Evolutionary conservation across 2,113 vertebrate genomes (phyloP), one percentile per base, ranked within the genome.

Genomic region (Calidris pygmaea): DNA sequence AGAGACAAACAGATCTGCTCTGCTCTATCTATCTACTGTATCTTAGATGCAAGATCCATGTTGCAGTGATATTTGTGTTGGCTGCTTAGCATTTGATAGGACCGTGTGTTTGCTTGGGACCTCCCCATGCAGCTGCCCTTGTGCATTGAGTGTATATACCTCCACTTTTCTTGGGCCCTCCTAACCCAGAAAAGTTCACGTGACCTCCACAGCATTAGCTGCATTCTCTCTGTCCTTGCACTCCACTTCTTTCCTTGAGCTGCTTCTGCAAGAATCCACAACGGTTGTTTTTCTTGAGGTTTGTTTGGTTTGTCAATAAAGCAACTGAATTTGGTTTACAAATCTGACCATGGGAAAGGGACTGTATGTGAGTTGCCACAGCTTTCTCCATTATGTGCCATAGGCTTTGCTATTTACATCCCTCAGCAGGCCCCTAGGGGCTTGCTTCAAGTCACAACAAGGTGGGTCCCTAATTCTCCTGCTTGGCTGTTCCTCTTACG

Each of bases 391-490:
- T 30, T 39, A 16, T 0, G 2, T 30, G 30, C 30, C 23, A 21
- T 1, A 18, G 27, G 21, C 10, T 81, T 68, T 43, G 10, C 47
- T 35, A n/a, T 26, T 16, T 10, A 84, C 41, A 43, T 53, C 17
- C 6, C n/a, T 32, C 6, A 3, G 27, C 37, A 53, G 78, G n/a
- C 5, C 5, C 7, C 20, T 12, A 27, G n/a, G 20, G 9, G 3
- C 6, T 58, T 0, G 0, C 18, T 63, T 7, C 1, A 0, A 53
- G 10, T 43, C 50, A 15, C 11, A 43, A 41, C 0, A 10, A 52
- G 5, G 12, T 43, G 26, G 14, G 4, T 85, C 53, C 53, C 6
- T 10, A 85, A 67, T 37, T 11, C 4, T 45, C n/a, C 41, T 2
- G 3, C 35, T 24, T 62, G 60, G 27, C 39, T 87, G n/a, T 30